Evolutionary conservation across 2,797 vertebrate genomes (phyloP).

Genomic region (Acipenser transmontanus): DNA sequence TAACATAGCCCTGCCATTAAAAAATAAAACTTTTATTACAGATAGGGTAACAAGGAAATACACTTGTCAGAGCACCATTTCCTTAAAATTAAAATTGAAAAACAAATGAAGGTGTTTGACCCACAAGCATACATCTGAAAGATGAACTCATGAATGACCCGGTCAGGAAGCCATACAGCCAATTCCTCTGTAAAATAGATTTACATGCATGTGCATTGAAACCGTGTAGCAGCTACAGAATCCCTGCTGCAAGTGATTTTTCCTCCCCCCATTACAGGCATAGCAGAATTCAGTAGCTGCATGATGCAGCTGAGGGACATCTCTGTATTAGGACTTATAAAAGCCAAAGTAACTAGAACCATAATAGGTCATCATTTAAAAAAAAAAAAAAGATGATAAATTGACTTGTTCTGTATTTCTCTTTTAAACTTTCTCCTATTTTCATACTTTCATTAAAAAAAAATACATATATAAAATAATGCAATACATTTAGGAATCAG

Average conservation of each 20-base stretch:
- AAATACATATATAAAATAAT: no score
- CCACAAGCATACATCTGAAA: not conserved
- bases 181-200: not conserved
- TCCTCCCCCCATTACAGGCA: not conserved
- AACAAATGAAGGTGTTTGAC: not conserved
- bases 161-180: not conserved
- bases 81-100: conserved; percentile 20
- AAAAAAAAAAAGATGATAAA: no score
- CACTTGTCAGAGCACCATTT: conserved; percentile 16
- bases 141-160: not conserved
- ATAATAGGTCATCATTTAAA: no score
- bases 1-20: conserved; percentile 31
- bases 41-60: conserved; percentile 21
- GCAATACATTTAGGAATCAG: no score
- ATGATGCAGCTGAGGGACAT: no score
- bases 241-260: conserved; percentile 11
- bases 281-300: no score
- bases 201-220: not conserved
- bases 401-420: conserved; percentile 4
- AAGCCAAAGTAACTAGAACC: no score
- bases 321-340: no score
- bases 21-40: conserved; percentile 12
- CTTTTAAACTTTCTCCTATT: not conserved
- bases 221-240: not conserved
- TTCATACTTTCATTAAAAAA: no score